These are phyloP conservation scores for Sebastes vulpes DNA, from an alignment of 2,797 vertebrate species.

Conservation along the genomic window DNA sequence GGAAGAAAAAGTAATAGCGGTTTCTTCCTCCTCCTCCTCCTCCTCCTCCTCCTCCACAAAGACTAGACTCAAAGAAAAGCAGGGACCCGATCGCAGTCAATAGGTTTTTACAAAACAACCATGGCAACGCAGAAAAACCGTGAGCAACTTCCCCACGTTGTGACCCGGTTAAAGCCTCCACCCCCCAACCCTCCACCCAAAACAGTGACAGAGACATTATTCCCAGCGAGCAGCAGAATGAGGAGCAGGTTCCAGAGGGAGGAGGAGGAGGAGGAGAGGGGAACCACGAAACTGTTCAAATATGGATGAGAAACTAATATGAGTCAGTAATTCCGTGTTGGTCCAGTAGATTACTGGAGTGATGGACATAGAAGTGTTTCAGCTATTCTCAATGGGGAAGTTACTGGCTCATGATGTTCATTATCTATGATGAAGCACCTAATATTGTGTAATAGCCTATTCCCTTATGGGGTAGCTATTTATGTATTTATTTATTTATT, in stretches of 20 bases:
- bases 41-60: slow-evolving; percentile 77
- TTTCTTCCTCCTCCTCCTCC: slow-evolving; percentile 70
- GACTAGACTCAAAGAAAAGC: slow-evolving; percentile 78
- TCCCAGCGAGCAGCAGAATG: slow-evolving; percentile 49
- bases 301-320: slow-evolving; percentile 13
- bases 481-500: too few species aligned
- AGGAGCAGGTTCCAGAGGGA: slow-evolving; percentile 57
- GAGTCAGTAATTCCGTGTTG: neutral
- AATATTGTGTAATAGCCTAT: neutral
- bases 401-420: neutral
- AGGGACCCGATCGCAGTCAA: slow-evolving; percentile 81
- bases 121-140: slow-evolving; percentile 83
- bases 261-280: slow-evolving; percentile 7
- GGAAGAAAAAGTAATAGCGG: slow-evolving; percentile 73
- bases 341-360: neutral
- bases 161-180: slow-evolving; percentile 81
- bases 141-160: slow-evolving; percentile 82
- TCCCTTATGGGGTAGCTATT: neutral
- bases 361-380: neutral
- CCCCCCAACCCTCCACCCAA: slow-evolving; percentile 1
- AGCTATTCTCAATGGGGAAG: neutral
- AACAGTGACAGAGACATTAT: slow-evolving; percentile 79
- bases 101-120: slow-evolving; percentile 81
- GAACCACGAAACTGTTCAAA: neutral
- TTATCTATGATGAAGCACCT: neutral